These are phyloP conservation scores for Nomada ferruginata DNA, from an alignment of 2,888 invertebrate genomes.

Conservation along the genomic window DNA sequence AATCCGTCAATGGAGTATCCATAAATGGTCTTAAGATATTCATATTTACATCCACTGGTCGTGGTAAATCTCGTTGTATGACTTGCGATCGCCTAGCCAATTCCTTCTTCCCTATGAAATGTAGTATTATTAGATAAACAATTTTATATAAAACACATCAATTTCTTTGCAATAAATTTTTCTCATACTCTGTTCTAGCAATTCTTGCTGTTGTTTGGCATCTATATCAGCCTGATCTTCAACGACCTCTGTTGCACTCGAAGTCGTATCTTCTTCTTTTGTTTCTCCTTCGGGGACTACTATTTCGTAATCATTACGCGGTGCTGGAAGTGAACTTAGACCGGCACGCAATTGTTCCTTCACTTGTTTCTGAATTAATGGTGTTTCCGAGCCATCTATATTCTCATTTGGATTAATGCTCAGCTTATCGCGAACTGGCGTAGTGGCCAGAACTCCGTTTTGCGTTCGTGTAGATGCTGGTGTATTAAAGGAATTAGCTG, in stretches of 20 bases:
- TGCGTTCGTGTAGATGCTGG: conserved; percentile 87
- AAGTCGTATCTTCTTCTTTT: conserved; percentile 84
- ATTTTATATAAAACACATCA: background rate
- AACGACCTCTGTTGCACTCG: conserved; percentile 80
- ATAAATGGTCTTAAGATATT: conserved; percentile 91
- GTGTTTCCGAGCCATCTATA: conserved; percentile 89
- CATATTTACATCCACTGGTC: conserved; percentile 92
- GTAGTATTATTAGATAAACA: conserved; percentile 6
- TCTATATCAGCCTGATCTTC: conserved; percentile 96
- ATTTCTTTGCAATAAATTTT: background rate
- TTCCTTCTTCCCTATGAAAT: conserved; percentile 86
- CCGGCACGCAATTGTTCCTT: conserved; percentile 92
- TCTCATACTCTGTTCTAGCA: conserved; percentile 87
- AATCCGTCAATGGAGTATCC: conserved; percentile 91
- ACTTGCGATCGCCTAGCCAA: conserved; percentile 92
- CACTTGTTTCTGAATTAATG: conserved; percentile 89
- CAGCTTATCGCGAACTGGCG: conserved; percentile 95
- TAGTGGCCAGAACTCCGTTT: conserved; percentile 86
- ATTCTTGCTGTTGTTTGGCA: conserved; percentile 88
- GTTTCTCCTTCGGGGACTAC: conserved; percentile 95
- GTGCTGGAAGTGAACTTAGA: conserved; percentile 92
- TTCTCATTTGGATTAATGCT: conserved; percentile 97
- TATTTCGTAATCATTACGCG: conserved; percentile 99
- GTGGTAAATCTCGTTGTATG: conserved; percentile 93
- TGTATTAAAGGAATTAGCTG: conserved; percentile 83